Conservation (phyloP, 1,140 invertebrate species). For the Drosophila yakuba region DNA sequence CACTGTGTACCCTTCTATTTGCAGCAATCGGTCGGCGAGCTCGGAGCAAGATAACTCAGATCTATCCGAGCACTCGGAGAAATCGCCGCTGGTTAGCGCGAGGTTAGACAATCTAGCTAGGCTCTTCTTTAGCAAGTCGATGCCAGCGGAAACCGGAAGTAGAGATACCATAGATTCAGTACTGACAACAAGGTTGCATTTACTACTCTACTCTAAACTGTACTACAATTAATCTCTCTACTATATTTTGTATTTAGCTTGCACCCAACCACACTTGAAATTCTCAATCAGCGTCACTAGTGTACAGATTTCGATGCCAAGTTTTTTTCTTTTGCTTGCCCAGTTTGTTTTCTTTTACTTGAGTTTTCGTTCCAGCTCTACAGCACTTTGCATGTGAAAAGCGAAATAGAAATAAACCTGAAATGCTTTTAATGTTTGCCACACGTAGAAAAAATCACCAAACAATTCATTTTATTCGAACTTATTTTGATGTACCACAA, state of each 20-base stretch:
- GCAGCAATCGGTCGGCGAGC: conserved; percentile 86
- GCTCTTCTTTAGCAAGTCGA: conserved; percentile 87
- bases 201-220: conserved; percentile 56
- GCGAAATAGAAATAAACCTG: conserved; percentile 22
- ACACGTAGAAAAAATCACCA: conserved; percentile 45
- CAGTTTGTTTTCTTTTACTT: conserved; percentile 12
- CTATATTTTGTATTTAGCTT: conserved; percentile 33
- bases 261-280: conserved; percentile 37
- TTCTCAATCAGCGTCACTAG: conserved; percentile 30
- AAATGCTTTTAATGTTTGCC: conserved; percentile 60
- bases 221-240: conserved; percentile 31
- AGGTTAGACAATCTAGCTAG: conserved; percentile 88
- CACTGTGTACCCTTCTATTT: conserved; percentile 70
- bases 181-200: conserved; percentile 84
- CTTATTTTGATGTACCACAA: conserved; percentile 21
- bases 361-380: conserved; percentile 39
- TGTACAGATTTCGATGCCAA: conserved; percentile 44
- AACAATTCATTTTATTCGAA: conserved; percentile 38
- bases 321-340: conserved; percentile 32
- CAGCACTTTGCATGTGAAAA: conserved; percentile 73
- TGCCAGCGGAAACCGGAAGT: conserved; percentile 85
- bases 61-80: conserved; percentile 85
- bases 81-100: conserved; percentile 86
- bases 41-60: conserved; percentile 86
- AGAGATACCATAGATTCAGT: conserved; percentile 85